Evolutionary conservation across 92 coral and sea anemone genomes (phyloP).

Genomic region (Anthopleura xanthogrammica): DNA sequence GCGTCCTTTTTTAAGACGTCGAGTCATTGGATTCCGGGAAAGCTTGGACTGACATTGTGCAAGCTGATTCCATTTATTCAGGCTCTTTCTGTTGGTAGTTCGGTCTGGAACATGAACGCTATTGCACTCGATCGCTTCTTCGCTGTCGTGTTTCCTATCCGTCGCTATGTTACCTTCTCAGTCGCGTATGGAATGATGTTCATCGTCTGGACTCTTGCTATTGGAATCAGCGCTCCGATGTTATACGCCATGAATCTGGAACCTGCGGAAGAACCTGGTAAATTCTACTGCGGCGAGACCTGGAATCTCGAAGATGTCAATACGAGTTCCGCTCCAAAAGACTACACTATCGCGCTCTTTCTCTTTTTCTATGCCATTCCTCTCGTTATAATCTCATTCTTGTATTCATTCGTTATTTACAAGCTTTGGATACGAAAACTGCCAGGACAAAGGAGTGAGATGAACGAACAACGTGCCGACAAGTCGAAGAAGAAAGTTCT

Average conservation of each 20-base stretch:
- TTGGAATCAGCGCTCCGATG: conserved; percentile 58
- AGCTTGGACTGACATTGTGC: conserved; percentile 50
- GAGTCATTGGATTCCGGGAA: conserved; percentile 42
- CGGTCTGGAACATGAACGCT: conserved; percentile 71
- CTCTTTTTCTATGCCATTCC: conserved; percentile 69
- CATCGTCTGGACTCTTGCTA: conserved; percentile 58
- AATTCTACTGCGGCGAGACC: conserved; percentile 41
- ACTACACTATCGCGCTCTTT: conserved; percentile 63
- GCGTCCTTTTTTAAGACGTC: conserved; percentile 21
- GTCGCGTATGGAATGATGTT: conserved; percentile 61
- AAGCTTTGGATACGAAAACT: conserved; percentile 85
- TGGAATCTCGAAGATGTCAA: conserved; percentile 48
- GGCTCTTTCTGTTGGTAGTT: conserved; percentile 67
- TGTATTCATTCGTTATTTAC: conserved; percentile 62
- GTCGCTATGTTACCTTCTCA: conserved; percentile 63
- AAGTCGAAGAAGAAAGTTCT: conserved; percentile 78
- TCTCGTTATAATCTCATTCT: conserved; percentile 44
- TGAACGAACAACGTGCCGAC: conserved; percentile 67
- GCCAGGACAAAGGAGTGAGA: conserved; percentile 69
- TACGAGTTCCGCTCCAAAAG: conserved; percentile 32
- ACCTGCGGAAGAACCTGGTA: conserved; percentile 1
- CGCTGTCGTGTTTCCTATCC: conserved; percentile 72
- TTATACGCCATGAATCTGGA: conserved; percentile 51
- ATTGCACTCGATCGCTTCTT: conserved; percentile 80
- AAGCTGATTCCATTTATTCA: conserved; percentile 71